Percentiles rank a stretch among this genome's conserved stretches.
Evolutionary conservation across 2,113 vertebrate species (phyloP).

Genomic region (Podarcis cretensis): DNA sequence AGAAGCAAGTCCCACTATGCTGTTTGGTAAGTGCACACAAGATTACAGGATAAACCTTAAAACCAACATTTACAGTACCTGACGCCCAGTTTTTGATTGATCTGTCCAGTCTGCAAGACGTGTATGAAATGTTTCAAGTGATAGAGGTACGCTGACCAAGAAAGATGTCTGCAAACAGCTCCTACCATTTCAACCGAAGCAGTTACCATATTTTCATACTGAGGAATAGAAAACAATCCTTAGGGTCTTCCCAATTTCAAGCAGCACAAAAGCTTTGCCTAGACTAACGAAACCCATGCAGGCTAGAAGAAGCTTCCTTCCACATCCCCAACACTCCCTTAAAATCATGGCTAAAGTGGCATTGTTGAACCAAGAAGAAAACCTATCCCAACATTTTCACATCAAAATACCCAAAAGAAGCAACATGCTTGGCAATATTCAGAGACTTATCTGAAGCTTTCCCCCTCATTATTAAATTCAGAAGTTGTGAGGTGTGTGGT

Average conservation of each 20-base stretch:
- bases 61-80: constrained; percentile 70
- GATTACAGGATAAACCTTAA: background rate
- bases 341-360: background rate
- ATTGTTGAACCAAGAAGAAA: background rate
- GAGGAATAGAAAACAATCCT: constrained; percentile 45
- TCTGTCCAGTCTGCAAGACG: constrained; percentile 85
- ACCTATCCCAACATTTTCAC: background rate
- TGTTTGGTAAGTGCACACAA: background rate
- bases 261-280: constrained; percentile 53
- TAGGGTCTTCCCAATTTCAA: background rate
- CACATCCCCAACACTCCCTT: background rate
- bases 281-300: constrained; percentile 55
- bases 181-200: constrained; percentile 91
- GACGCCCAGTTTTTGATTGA: constrained; percentile 89
- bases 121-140: constrained; percentile 93
- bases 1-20: background rate
- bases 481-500: background rate
- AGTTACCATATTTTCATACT: constrained; percentile 91
- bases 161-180: constrained; percentile 87
- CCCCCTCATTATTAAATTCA: background rate
- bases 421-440: background rate
- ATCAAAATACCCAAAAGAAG: background rate
- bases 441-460: background rate
- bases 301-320: background rate
- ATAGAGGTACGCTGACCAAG: constrained; percentile 94